phyloP scores from a whole-genome alignment of 2,888 invertebrate species.

The Cantharis rustica region DNA sequence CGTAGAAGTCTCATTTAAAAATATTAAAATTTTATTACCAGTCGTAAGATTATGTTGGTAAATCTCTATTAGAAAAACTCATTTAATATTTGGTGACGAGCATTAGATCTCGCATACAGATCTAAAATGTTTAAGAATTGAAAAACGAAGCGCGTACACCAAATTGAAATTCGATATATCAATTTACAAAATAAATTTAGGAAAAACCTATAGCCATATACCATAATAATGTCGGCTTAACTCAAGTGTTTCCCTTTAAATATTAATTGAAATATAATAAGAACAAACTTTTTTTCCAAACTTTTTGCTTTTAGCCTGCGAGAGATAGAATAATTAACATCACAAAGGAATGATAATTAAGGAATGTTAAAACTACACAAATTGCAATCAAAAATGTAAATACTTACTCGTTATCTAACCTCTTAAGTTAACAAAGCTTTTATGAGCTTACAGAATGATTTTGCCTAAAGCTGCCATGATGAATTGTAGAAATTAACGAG shows the following conservation, averaged over 20 bases:
- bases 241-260: constrained; percentile 16
- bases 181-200: constrained; percentile 18
- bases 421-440: constrained; percentile 27
- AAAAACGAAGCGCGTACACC: constrained; percentile 19
- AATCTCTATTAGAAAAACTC: constrained; percentile 36
- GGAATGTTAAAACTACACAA: constrained; percentile 27
- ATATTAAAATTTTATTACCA: constrained; percentile 36
- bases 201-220: not conserved
- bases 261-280: constrained; percentile 19
- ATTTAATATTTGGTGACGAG: constrained; percentile 29
- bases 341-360: constrained; percentile 27
- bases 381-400: constrained; percentile 33
- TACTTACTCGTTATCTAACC: constrained; percentile 24
- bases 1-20: constrained; percentile 27
- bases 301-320: constrained; percentile 20
- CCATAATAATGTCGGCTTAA: constrained; percentile 15
- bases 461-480: constrained; percentile 8
- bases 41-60: constrained; percentile 32
- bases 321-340: constrained; percentile 25
- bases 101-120: constrained; percentile 28
- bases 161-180: constrained; percentile 29
- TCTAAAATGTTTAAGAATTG: constrained; percentile 26
- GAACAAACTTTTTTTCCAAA: constrained; percentile 14
- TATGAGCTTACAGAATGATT: constrained; percentile 19
- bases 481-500: constrained; percentile 5